phyloP scores from a whole-genome alignment of 2,797 vertebrate genomes.

The Chaetophractus vellerosus region DNA sequence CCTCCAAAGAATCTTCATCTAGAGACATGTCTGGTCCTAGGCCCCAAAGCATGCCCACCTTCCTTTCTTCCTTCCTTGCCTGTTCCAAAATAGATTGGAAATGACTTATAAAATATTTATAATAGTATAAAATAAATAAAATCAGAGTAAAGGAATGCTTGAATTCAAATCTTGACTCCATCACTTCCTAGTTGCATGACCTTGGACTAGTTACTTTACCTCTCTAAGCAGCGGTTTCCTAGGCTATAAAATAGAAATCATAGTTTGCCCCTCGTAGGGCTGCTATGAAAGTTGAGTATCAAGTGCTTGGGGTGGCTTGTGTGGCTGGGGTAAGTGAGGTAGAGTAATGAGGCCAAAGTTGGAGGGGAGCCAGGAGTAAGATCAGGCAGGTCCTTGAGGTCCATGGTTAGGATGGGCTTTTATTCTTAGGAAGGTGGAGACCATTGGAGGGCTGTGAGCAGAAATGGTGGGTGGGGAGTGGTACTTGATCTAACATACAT shows the following conservation, averaged over 20 bases:
- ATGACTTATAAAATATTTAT: neutral
- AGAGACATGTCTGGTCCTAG: neutral
- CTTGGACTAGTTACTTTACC: neutral
- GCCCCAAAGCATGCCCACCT: neutral
- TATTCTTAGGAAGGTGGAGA: neutral
- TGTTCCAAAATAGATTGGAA: neutral
- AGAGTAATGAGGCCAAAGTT: neutral
- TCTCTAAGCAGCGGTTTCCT: neutral
- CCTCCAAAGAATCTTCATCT: neutral
- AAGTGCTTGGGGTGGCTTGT: neutral
- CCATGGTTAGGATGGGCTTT: accelerated
- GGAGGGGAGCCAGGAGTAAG: neutral
- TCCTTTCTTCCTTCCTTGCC: too few relatives aligned
- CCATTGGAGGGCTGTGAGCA: neutral
- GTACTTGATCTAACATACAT: too few relatives aligned
- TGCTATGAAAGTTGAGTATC: neutral
- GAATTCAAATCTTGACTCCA: neutral
- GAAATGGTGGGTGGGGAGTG: neutral
- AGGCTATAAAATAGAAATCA: neutral
- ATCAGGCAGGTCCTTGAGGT: accelerated
- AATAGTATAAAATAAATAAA: neutral
- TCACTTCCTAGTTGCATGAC: neutral
- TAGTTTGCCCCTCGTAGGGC: neutral
- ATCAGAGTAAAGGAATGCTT: neutral
- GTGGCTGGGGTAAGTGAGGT: neutral